Evolutionary conservation across 2,797 vertebrate genomes (phyloP).

Genomic region (Phrynocephalus forsythii): DNA sequence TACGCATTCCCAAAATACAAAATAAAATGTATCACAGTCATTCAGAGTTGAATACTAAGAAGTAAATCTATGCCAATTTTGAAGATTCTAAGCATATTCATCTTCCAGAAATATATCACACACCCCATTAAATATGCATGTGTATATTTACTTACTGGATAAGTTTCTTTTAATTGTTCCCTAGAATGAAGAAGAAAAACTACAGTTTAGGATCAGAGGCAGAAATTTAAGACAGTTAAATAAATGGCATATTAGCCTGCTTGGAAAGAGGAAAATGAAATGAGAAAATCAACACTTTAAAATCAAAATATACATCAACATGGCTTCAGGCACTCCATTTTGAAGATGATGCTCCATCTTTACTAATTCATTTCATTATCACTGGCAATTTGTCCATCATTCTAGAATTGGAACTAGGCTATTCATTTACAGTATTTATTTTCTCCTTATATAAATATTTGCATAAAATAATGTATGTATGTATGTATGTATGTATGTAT

Average conservation of each 20-base stretch:
- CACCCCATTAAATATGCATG: neutral
- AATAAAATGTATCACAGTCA: conserved; percentile 24
- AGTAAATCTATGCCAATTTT: neutral
- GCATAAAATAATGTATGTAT: neutral
- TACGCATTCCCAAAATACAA: too few relatives aligned
- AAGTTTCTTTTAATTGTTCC: conserved; percentile 94
- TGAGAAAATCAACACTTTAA: conserved; percentile 11
- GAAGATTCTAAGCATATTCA: neutral
- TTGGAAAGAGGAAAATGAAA: conserved; percentile 41
- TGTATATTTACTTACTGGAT: conserved; percentile 90
- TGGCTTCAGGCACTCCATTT: neutral
- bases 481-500: neutral
- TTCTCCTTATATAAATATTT: neutral
- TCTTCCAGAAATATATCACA: conserved; percentile 21
- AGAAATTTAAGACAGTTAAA: conserved; percentile 18
- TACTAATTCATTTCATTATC: neutral
- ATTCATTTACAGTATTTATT: neutral
- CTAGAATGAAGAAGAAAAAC: conserved; percentile 84
- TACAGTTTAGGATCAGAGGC: conserved; percentile 65
- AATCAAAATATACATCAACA: neutral
- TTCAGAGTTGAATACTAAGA: conserved; percentile 44
- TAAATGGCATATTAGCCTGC: conserved; percentile 40
- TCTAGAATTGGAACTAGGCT: too few relatives aligned
- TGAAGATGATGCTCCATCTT: accelerated
- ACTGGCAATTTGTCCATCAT: too few relatives aligned